These are phyloP conservation scores for Agraylea sexmaculata DNA, from an alignment of 1,140 invertebrate species.

Conservation along the genomic window DNA sequence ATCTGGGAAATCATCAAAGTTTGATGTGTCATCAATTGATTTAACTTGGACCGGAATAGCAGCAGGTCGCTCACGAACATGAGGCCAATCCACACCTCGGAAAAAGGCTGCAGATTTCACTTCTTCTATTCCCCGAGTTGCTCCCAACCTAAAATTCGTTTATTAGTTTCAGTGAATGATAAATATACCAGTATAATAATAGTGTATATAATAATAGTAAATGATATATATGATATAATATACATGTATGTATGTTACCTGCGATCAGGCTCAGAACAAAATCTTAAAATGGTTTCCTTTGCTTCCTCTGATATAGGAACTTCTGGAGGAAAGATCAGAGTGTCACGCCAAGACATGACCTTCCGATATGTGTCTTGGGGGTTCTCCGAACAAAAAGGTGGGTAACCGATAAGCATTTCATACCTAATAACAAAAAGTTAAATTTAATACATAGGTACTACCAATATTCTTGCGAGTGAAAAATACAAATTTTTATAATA, in stretches of 20 bases:
- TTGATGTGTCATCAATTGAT: slow-evolving; percentile 95
- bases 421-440: slow-evolving; percentile 44
- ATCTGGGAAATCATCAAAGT: slow-evolving; percentile 99
- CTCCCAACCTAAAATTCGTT: slow-evolving; percentile 50
- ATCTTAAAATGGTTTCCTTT: slow-evolving; percentile 73
- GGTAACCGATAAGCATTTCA: slow-evolving; percentile 99
- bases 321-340: slow-evolving; percentile 95
- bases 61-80: slow-evolving; percentile 91
- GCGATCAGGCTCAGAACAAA: slow-evolving; percentile 91
- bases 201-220: no score
- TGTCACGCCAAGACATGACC: slow-evolving; percentile 99
- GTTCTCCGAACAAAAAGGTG: slow-evolving; percentile 98
- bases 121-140: slow-evolving; percentile 80
- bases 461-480: neutral
- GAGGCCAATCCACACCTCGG: slow-evolving; percentile 89
- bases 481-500: neutral
- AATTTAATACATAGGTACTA: neutral
- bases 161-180: slow-evolving; percentile 4
- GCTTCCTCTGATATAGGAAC: slow-evolving; percentile 95
- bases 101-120: slow-evolving; percentile 80
- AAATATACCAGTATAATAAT: neutral
- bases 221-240: no score
- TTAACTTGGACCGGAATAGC: slow-evolving; percentile 92
- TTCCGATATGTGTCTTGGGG: slow-evolving; percentile 99
- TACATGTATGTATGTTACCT: no score